These are phyloP conservation scores for Eulithis prunata DNA, from an alignment of 2,888 invertebrate genomes.

Conservation along the genomic window DNA sequence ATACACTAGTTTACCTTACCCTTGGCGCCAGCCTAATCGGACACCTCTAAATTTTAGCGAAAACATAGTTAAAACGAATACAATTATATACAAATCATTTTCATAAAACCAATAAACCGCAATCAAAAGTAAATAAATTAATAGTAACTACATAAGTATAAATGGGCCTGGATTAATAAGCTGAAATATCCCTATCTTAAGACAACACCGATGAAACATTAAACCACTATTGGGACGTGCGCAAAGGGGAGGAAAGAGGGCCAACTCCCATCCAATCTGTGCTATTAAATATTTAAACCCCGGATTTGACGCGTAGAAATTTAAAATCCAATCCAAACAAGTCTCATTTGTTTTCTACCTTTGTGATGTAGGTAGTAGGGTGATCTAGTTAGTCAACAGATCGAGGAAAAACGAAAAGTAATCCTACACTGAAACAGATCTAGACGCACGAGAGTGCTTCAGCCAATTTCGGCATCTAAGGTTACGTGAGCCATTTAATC, in stretches of 20 bases:
- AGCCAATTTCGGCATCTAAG: neutral
- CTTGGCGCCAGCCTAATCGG: constrained; percentile 9
- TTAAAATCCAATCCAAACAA: neutral
- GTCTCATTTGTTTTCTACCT: neutral
- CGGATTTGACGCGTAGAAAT: neutral
- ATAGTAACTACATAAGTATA: neutral
- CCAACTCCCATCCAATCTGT: neutral
- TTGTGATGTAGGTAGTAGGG: neutral
- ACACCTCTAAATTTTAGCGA: constrained; percentile 21
- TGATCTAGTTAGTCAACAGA: neutral
- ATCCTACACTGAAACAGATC: neutral
- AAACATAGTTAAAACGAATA: constrained; percentile 12
- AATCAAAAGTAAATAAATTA: constrained; percentile 17
- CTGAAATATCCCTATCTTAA: constrained; percentile 16
- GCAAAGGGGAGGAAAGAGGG: constrained; percentile 22
- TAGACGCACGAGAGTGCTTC: too few relatives aligned
- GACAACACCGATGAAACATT: constrained; percentile 15
- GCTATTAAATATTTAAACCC: constrained; percentile 6
- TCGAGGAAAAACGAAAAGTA: neutral
- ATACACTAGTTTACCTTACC: constrained; percentile 18
- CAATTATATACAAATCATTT: constrained; percentile 18
- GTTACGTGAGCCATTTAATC: neutral
- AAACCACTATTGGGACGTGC: constrained; percentile 8
- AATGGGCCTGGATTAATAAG: constrained; percentile 16
- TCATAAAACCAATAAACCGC: constrained; percentile 22